Evolutionary conservation across 2,888 invertebrate species (phyloP).

Genomic region (Poecilus cupreus): DNA sequence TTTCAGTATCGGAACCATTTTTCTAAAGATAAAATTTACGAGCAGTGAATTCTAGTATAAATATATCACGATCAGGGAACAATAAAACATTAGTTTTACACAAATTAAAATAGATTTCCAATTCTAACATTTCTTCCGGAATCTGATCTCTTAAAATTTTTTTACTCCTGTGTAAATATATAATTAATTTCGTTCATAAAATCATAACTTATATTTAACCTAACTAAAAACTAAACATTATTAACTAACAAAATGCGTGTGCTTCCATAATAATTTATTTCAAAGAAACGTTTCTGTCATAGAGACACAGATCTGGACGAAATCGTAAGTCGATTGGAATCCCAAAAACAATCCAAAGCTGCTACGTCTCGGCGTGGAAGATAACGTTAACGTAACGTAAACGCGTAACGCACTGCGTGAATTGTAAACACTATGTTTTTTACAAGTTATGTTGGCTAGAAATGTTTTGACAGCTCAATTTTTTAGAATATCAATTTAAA

Average conservation of each 20-base stretch:
- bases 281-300: not conserved
- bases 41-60: not conserved
- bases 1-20: not conserved
- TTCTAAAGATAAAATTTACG: not conserved
- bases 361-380: not conserved
- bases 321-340: not conserved
- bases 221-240: too few species aligned
- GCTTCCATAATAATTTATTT: too few species aligned
- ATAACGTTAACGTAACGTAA: not conserved
- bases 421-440: not conserved
- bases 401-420: not conserved
- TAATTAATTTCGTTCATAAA: too few species aligned
- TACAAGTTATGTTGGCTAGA: not conserved
- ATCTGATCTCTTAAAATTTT: too few species aligned
- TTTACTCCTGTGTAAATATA: too few species aligned
- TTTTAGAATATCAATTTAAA: not conserved
- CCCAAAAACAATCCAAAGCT: not conserved
- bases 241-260: too few species aligned
- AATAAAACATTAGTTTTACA: too few species aligned
- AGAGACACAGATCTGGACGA: slow-evolving; percentile 32
- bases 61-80: too few species aligned
- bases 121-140: too few species aligned
- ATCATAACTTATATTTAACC: too few species aligned
- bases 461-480: not conserved
- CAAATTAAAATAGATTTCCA: too few species aligned